These are phyloP conservation scores for Craniophora ligustri DNA, from an alignment of 2,888 invertebrate genomes.

Conservation along the genomic window DNA sequence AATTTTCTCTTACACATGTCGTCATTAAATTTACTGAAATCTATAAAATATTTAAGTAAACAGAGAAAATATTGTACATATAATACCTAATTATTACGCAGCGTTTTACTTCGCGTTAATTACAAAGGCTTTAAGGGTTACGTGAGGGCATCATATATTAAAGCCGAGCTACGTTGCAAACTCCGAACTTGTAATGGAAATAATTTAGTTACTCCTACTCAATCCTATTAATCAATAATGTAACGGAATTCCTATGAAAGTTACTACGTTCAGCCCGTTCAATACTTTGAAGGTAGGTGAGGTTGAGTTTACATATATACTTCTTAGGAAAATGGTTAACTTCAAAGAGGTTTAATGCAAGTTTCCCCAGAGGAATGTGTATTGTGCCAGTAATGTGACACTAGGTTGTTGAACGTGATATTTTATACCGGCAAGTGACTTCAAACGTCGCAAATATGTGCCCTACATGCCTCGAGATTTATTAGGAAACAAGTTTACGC, in stretches of 20 bases:
- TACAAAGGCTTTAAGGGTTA: conserved; percentile 8
- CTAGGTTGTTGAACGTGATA: conserved; percentile 41
- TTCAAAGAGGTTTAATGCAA: conserved; percentile 12
- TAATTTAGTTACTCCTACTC: conserved; percentile 15
- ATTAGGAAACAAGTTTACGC: conserved; percentile 18
- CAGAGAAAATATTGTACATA: neutral
- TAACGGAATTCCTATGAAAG: conserved; percentile 4
- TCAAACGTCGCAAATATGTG: conserved; percentile 35
- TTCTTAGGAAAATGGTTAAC: neutral
- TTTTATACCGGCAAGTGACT: conserved; percentile 40
- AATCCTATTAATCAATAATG: conserved; percentile 32
- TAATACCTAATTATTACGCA: neutral
- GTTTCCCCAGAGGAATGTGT: conserved; percentile 12
- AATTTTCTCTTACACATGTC: too few relatives aligned
- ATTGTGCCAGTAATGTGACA: conserved; percentile 35
- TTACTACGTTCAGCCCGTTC: neutral
- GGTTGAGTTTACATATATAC: neutral
- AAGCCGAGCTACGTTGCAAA: conserved; percentile 17
- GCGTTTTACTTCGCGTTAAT: neutral
- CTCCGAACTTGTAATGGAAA: conserved; percentile 18
- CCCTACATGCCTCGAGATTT: conserved; percentile 20
- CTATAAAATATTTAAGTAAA: too few relatives aligned
- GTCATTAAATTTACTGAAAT: too few relatives aligned
- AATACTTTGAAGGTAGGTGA: neutral
- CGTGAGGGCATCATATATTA: conserved; percentile 18